Evolutionary conservation across 2,888 invertebrate species (phyloP).

Genomic region (Eristalis intricaria): DNA sequence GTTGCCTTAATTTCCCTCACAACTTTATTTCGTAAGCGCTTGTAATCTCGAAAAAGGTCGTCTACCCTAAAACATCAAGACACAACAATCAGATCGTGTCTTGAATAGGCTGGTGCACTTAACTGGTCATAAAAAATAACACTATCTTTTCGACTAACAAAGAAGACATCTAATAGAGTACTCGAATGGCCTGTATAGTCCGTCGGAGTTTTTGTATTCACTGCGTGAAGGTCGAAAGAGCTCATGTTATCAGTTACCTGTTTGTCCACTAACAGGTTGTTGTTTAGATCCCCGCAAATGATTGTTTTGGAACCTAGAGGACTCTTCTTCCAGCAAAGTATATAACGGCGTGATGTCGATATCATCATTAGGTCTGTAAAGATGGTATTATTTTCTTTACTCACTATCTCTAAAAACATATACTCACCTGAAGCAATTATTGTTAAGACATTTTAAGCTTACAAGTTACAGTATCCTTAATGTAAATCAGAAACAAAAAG

Average conservation of each 20-base stretch:
- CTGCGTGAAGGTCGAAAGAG: background rate
- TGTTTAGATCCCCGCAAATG: background rate
- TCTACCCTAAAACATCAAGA: background rate
- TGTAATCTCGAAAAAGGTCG: too few relatives aligned
- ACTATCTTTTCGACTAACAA: background rate
- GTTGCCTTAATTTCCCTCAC: too few relatives aligned
- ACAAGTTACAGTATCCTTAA: background rate
- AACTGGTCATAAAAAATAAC: constrained; percentile 7
- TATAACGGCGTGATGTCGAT: too few relatives aligned
- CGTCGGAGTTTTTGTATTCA: background rate
- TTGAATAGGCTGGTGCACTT: background rate
- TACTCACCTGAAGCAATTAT: background rate
- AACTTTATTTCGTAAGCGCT: too few relatives aligned
- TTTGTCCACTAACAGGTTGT: constrained; percentile 1
- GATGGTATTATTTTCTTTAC: background rate
- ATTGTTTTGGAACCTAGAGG: background rate
- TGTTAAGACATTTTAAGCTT: background rate
- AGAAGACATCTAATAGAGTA: background rate
- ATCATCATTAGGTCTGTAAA: background rate
- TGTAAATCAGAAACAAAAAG: background rate
- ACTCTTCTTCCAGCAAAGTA: background rate
- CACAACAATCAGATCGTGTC: background rate
- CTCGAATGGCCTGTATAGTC: background rate
- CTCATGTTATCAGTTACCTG: background rate
- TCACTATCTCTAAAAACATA: background rate